Percentiles rank a stretch among this genome's conserved stretches.
These are phyloP conservation scores for Sussaba pulchella DNA, from an alignment of 2,888 invertebrate species.

Conservation along the genomic window DNA sequence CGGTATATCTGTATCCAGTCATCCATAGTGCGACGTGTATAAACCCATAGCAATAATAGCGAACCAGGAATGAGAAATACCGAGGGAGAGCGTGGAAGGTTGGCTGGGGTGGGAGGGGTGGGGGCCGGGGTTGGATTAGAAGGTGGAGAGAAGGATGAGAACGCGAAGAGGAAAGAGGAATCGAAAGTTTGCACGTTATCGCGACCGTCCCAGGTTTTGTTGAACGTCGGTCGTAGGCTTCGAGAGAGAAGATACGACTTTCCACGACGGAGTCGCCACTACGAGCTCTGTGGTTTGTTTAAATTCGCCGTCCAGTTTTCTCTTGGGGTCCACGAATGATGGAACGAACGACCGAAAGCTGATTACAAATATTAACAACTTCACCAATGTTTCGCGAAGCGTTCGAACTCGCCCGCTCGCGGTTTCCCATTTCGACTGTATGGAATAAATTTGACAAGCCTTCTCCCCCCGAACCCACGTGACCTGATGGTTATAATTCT, in stretches of 20 bases:
- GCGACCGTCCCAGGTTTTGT: conserved; percentile 8
- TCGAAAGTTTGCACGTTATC: conserved; percentile 52
- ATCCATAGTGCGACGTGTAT: conserved; percentile 13
- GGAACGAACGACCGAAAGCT: conserved; percentile 58
- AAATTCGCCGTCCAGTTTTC: neutral
- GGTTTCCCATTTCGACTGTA: conserved; percentile 17
- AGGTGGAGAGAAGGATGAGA: conserved; percentile 3
- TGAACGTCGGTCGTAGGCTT: conserved; percentile 9
- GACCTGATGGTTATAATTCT: no score
- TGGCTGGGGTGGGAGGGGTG: neutral
- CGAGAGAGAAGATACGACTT: neutral
- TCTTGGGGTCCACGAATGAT: conserved; percentile 38
- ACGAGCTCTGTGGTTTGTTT: no score
- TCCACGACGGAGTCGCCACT: neutral
- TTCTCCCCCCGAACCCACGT: no score
- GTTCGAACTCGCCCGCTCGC: conserved; percentile 2
- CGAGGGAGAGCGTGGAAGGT: conserved; percentile 16
- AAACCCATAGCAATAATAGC: conserved; percentile 32
- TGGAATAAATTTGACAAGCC: conserved; percentile 4
- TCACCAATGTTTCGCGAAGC: conserved; percentile 39
- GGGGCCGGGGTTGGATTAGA: neutral
- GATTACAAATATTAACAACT: conserved; percentile 68
- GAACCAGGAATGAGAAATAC: conserved; percentile 35
- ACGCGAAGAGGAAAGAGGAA: conserved; percentile 11
- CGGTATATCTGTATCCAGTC: conserved; percentile 7